Evolutionary conservation across 1,140 invertebrate species (phyloP), one percentile per base, ranked within the genome.

Genomic region (Pseudomyrmex dendroicus): DNA sequence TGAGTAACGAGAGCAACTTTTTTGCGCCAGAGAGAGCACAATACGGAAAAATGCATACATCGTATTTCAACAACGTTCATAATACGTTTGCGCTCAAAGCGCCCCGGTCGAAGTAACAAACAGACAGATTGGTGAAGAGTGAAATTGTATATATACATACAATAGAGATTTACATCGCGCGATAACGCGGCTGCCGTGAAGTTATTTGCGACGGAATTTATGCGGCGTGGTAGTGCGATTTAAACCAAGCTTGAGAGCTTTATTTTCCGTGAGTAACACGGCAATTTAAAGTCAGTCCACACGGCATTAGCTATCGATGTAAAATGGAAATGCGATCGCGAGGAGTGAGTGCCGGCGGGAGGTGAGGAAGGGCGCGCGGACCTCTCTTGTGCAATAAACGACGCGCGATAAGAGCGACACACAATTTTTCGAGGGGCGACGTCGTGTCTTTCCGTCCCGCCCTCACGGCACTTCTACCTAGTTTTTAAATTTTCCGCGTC

Each of bases 311-410:
- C 76, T 80, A 61, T 70, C 54, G 66, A 70, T 80, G 76, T 80
- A 80, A 80, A 80, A 80, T 80, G 76, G 76, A 80, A 80, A 80
- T 80, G 66, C 54, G 66, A 80, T 80, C 54, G 76, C 46, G 62
- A 56, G 22, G 50, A 25, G 63, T 59, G 64, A 54, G 59, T 48
- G n/a, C 46, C 20, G n/a, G 9, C 54, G 15, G 25, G 25, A 4
- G 25, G 35, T 35, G 35, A 7, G 35, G 2, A 35, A 35, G 35
- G 5, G 1, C 25, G 25, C 25, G 25, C 25, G 25, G 35, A 35
- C 35, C 35, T 35, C 5, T 35, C 35, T 7, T 35, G 35, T 50
- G 76, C 54, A 72, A 80, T 70, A 50, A 80, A 80, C 66, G 76
- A 61, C 44, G 44, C 76, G 35, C 66, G 76, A 80, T 80, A 80